Base-by-base conservation (phyloP, 2,113 vertebrate genomes). In the Oriolus oriolus region DNA sequence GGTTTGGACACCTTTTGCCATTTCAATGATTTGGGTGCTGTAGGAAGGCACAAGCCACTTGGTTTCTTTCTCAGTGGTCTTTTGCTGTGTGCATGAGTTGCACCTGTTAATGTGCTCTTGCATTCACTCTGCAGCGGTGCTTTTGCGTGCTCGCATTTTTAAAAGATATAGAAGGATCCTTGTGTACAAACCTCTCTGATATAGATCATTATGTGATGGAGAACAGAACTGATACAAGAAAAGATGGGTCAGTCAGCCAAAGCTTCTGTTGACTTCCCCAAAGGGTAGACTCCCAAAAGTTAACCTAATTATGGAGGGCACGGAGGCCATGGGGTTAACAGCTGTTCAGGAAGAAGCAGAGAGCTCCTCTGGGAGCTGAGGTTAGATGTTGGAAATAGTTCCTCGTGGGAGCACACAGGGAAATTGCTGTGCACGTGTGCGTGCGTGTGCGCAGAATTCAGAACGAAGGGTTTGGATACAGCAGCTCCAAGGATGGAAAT, bases 401-500 rank as follows among this genome's bases (percentile, higher is more conserved):
- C 68, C 90, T 93, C 2, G 0, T 28, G 87, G 79, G 95, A 91
- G 20, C 1, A 14, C 21, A 5, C 16, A 44, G 87, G 75, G 63
- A 77, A 91, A 87, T 87, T 76, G 63, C 84, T 76, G 70, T 77
- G 87, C 84, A 89, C 53, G 2, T 84, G 89, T 84, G 80, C 61
- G 10, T 41, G 59, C 82, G 73, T 94, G 95, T 95, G 96, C 3
- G 1, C 3, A 11, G 96, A 96, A 90, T 97, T 74, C 75, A 70
- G 60, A 96, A 81, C 0, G 3, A 70, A 80, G 75, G 64, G 35
- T 70, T 96, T 78, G 64, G 83, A 37, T 69, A 91, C 71, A 65
- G 68, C 83, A 86, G 71, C 83, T 68, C 39, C 95, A 73, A 80
- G 88, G 90, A 93, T 94, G 92, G 93, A 97, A 96, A 95, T 94